Base-by-base conservation (phyloP, 2,888 invertebrate species). In the Pseudococcus viburni region DNA sequence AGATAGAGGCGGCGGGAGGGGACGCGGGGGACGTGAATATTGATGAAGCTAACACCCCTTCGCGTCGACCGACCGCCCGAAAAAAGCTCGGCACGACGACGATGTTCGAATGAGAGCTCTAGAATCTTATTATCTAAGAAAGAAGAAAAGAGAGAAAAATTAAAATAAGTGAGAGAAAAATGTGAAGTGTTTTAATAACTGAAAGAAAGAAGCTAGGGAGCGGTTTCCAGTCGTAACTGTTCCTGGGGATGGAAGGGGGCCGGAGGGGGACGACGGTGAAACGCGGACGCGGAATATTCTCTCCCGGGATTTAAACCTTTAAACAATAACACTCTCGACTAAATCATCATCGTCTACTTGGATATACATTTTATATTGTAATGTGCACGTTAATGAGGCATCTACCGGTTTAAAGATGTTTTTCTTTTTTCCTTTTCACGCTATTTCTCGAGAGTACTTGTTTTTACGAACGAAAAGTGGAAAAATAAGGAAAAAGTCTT, bases 181-280 rank as follows among this genome's bases (percentile, higher is more conserved):
- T 89, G 89, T 89, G 89, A 89, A 89, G 89, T 89, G 89, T 89
- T 89, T 89, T 89, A 89, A 89, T 89, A 89, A 89, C 89, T 89
- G 89, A 89, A 89, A 89, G 87, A 89, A 89, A 88, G 88, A 89
- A 89, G 88, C 88, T 85, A 84, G 84, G 84, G 83, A 77, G 87
- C 73, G 87, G 87, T 87, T 87, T 73, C 46, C 86, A 86, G 73
- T 87, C 77, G 73, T 77, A 87, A 77, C 77, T 46, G 87, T 87
- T 87, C 26, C 26, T 33, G 26, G 26, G 26, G 26, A 33, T 33
- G 26, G 26, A 33, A 33, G 26, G 26, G 26, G 26, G 26, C 12
- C 51, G 51, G 33, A 59, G 12, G 33, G 73, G 77, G 87, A 77
- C 33, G 51, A 33, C 17, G 46, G 51, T 17, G 26, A 68, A 87